Conservation (phyloP, 2,797 vertebrate genomes). For the Lacerta viridis region DNA sequence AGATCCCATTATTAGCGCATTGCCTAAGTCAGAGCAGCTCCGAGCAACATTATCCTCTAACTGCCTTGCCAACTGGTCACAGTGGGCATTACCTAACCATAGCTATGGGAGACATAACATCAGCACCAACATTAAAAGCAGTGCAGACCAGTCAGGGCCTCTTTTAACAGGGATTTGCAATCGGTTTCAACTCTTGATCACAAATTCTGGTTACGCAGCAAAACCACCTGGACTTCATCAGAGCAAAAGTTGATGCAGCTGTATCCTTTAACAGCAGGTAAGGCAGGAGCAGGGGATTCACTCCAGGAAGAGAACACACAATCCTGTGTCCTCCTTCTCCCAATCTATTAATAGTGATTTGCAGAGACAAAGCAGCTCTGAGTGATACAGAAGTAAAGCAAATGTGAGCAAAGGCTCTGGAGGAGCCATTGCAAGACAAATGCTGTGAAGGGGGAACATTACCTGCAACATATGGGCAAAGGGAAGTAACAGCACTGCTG, state of each 20-base stretch:
- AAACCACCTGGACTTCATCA: not conserved
- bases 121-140: not conserved
- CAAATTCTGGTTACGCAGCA: not conserved
- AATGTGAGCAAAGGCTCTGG: not conserved
- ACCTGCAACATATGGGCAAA: constrained; percentile 15
- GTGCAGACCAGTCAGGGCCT: not conserved
- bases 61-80: not conserved
- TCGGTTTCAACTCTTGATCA: not conserved
- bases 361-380: not conserved
- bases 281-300: not conserved
- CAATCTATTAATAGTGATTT: not conserved
- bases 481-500: constrained; percentile 53
- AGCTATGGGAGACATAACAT: not conserved
- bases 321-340: not conserved
- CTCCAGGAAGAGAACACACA: not conserved
- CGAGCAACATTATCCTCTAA: not conserved
- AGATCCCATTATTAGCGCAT: not conserved
- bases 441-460: too few relatives aligned
- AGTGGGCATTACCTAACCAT: not conserved
- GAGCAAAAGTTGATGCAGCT: not conserved
- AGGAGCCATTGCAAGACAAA: not conserved
- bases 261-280: not conserved
- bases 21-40: not conserved
- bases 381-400: not conserved
- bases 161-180: not conserved